Evolutionary conservation across 1,140 invertebrate genomes (phyloP).

Genomic region (Mycetomoellerius zeteki): DNA sequence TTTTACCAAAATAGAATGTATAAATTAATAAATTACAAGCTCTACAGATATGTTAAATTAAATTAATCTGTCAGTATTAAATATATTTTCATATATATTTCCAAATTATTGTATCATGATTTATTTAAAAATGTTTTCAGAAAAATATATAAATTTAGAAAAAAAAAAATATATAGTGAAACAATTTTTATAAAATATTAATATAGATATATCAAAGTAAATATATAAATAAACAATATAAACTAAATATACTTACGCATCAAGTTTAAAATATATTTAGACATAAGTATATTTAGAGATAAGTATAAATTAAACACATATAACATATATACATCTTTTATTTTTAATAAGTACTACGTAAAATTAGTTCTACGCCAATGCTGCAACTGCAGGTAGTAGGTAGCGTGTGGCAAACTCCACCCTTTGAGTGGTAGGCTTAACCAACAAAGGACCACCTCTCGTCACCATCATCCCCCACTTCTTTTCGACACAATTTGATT

Average conservation of each 20-base stretch:
- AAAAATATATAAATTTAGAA: not conserved
- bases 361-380: conserved; percentile 72
- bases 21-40: not conserved
- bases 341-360: not conserved
- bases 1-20: not conserved
- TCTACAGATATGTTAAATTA: not conserved
- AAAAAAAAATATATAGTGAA: not conserved
- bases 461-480: conserved; percentile 72
- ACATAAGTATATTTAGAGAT: not conserved
- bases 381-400: conserved; percentile 66
- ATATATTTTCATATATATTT: not conserved
- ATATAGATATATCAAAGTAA: not conserved
- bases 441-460: conserved; percentile 76
- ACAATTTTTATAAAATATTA: conserved; percentile 6
- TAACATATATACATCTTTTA: not conserved
- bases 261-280: not conserved
- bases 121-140: not conserved
- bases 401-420: conserved; percentile 76
- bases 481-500: conserved; percentile 75
- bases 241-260: conserved; percentile 1
- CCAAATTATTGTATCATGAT: not conserved
- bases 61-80: not conserved
- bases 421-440: conserved; percentile 76
- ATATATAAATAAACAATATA: not conserved
- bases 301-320: not conserved